These are phyloP conservation scores for Agonopterix alstromeriana DNA, from an alignment of 2,888 invertebrate genomes.

Conservation along the genomic window DNA sequence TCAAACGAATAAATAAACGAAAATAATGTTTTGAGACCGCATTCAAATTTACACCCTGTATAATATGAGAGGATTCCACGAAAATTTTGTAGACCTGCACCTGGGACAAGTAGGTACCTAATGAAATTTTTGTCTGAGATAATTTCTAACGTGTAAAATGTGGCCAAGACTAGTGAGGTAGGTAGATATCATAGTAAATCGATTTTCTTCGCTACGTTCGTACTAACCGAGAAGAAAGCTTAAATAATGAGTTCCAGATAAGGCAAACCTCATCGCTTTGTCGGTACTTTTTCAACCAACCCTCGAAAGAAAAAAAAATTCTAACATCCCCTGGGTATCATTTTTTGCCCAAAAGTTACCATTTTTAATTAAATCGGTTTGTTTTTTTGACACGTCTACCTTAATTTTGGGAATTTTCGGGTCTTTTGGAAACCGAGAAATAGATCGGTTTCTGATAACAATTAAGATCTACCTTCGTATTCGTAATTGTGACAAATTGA, in stretches of 20 bases:
- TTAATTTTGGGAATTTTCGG: conserved; percentile 2
- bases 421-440: conserved; percentile 3
- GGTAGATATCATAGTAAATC: conserved; percentile 22
- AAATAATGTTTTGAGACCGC: no score
- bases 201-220: conserved; percentile 31
- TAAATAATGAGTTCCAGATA: no score
- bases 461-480: not conserved
- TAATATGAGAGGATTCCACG: no score
- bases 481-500: no score
- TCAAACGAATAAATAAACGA: no score
- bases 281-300: conserved; percentile 57
- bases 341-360: conserved; percentile 58
- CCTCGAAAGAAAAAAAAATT: conserved; percentile 37
- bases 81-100: no score
- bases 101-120: no score
- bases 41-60: no score
- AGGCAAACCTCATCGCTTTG: conserved; percentile 34
- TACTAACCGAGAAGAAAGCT: not conserved
- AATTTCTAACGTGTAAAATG: no score
- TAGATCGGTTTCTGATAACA: conserved; percentile 3
- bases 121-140: no score
- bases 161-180: not conserved
- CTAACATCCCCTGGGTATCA: conserved; percentile 43
- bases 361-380: conserved; percentile 59
- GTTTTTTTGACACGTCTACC: conserved; percentile 12